Evolutionary conservation across 1,140 invertebrate species (phyloP), one percentile per base, ranked within the genome.

Genomic region (Caenorhabditis inopinata): DNA sequence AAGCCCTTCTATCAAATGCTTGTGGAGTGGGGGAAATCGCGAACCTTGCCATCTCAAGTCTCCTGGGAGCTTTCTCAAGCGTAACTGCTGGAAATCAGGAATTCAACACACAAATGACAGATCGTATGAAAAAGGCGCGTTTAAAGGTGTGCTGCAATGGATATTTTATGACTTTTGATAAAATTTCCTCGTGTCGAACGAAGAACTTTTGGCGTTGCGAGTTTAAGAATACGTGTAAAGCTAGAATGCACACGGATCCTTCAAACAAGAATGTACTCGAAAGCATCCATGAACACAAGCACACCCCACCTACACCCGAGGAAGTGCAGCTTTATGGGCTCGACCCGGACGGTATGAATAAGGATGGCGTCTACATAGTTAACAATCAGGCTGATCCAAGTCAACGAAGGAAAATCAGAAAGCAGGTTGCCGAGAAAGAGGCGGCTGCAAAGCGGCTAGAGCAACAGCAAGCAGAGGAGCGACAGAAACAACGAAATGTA

Each of bases 131-230:
- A n/a, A 68, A 38, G n/a, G 9, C 58, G 1, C 14, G 58, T 18
- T 9, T 68, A n/a, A 68, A 68, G n/a, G 58, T 68, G n/a, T 68
- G 35, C 7, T 68, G 32, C 0, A 68, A 68, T 12, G 58, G 58
- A 1, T 68, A 21, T 42, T 68, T 68, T 9, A 68, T 68, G 58
- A 68, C 58, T 9, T 68, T 68, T 21, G 58, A 68, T 12, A 68
- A 68, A 21, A 35, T 68, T 42, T 68, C 58, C 16, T 68, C 58
- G 7, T 68, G 58, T 21, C 16, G 12, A 68, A 68, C 18, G 25
- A 68, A 68, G 18, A n/a, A 68, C 21, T 68, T 68, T 32, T 68
- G 58, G 58, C n/a, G 58, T 38, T 68, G 58, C 32, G 58, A 68
- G n/a, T 68, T 21, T 32, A 68, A 68, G 25, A 68, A 68, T 21